Percentiles rank a stretch among this genome's conserved stretches.
Evolutionary conservation across 2,888 invertebrate species (phyloP).

Genomic region (Leucophenga maculata): DNA sequence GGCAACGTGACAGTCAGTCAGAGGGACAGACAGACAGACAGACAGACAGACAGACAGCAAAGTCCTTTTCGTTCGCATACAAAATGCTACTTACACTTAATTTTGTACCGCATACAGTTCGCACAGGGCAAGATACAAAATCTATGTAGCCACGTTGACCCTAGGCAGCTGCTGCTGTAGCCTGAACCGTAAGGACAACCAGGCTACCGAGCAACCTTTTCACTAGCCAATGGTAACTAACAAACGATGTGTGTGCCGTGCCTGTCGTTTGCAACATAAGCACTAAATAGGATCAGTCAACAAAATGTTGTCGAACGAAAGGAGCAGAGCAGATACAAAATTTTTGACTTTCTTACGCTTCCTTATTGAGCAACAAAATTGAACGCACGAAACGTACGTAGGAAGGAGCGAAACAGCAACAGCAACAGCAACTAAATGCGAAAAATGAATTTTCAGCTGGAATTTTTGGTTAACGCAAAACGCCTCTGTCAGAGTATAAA

Average conservation of each 20-base stretch:
- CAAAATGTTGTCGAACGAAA: no score
- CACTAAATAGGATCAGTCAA: constrained; percentile 16
- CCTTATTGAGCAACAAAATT: no score
- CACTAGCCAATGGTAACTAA: constrained; percentile 7
- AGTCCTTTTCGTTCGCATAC: background rate
- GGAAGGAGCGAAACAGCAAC: no score
- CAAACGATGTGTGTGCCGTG: constrained; percentile 9
- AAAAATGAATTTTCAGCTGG: no score
- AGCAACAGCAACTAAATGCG: no score
- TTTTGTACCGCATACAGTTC: constrained; percentile 35
- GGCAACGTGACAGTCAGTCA: no score
- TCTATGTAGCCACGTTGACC: constrained; percentile 53
- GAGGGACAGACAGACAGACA: constrained; percentile 2
- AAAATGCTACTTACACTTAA: constrained; percentile 46
- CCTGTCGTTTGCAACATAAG: constrained; percentile 28
- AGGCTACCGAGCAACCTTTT: constrained; percentile 48
- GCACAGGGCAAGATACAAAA: constrained; percentile 33
- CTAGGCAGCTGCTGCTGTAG: constrained; percentile 35
- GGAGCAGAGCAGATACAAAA: no score
- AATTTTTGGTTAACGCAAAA: no score
- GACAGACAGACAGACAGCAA: background rate
- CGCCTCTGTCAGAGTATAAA: no score
- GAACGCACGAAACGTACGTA: no score
- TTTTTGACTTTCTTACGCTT: no score
- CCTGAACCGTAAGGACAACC: constrained; percentile 11